These are phyloP conservation scores for Drosophila orosa DNA, from an alignment of 1,140 invertebrate species.

Conservation along the genomic window DNA sequence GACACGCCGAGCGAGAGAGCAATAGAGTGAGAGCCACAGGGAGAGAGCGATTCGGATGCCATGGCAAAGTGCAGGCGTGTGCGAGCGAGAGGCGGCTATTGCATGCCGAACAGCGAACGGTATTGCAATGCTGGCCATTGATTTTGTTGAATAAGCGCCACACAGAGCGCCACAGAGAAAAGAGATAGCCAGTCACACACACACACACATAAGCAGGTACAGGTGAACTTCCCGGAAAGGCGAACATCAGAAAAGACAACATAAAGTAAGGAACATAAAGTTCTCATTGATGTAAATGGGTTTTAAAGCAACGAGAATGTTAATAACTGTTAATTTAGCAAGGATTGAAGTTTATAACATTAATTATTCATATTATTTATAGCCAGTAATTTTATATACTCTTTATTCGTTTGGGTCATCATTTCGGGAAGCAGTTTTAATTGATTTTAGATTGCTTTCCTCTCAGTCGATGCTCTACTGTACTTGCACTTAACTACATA, in stretches of 20 bases:
- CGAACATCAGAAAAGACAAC: background rate
- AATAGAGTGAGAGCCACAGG: slow-evolving; percentile 5
- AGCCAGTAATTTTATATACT: too few species aligned
- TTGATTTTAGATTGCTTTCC: background rate
- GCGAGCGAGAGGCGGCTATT: slow-evolving; percentile 17
- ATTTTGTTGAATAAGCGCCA: slow-evolving; percentile 75
- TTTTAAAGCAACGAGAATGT: background rate
- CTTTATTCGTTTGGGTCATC: too few species aligned
- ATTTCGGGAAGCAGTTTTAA: background rate
- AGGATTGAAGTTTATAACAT: too few species aligned
- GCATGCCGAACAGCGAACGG: slow-evolving; percentile 37
- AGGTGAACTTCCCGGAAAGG: slow-evolving; percentile 2
- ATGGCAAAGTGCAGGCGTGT: slow-evolving; percentile 9
- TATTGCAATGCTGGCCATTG: slow-evolving; percentile 76
- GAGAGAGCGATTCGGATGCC: slow-evolving; percentile 1
- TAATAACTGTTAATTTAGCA: background rate
- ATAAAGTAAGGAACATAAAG: background rate
- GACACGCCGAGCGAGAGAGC: slow-evolving; percentile 57
- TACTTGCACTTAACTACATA: slow-evolving; percentile 39
- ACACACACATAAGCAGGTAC: slow-evolving; percentile 3
- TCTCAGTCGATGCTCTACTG: background rate
- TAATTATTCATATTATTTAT: too few species aligned
- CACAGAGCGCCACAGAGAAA: slow-evolving; percentile 37
- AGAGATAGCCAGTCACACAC: slow-evolving; percentile 29
- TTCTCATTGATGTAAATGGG: background rate